These are phyloP conservation scores for Ceryle rudis DNA, from an alignment of 2,797 vertebrate species.

Conservation along the genomic window DNA sequence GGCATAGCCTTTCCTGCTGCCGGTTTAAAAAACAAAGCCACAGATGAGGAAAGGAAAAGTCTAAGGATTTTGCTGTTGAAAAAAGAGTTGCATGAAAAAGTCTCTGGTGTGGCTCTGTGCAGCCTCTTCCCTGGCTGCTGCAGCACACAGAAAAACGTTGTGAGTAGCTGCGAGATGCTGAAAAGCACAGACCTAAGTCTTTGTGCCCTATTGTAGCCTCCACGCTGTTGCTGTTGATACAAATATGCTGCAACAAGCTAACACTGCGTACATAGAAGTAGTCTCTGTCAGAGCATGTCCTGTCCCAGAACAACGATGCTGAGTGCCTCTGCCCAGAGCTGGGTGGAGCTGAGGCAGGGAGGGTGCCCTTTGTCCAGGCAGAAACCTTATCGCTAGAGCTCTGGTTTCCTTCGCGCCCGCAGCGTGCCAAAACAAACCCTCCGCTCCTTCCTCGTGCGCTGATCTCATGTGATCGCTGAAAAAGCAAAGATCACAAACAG, in stretches of 20 bases:
- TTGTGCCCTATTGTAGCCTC: background rate
- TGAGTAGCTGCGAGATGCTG: rapidly evolving
- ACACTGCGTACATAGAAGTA: rapidly evolving
- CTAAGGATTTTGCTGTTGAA: background rate
- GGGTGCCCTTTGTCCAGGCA: background rate
- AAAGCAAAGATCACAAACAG: background rate
- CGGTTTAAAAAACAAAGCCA: background rate
- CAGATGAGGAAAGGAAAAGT: background rate
- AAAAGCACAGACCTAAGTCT: background rate
- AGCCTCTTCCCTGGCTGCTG: background rate
- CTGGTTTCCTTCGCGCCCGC: background rate
- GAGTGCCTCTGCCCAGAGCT: background rate
- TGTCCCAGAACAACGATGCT: background rate
- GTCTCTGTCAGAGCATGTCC: background rate
- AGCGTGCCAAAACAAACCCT: background rate
- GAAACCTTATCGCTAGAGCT: background rate
- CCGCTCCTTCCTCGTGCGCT: rapidly evolving
- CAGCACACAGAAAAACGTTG: background rate
- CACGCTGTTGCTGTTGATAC: rapidly evolving
- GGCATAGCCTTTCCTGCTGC: background rate
- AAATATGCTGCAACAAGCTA: background rate
- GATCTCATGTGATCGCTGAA: rapidly evolving
- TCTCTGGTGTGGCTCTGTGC: background rate
- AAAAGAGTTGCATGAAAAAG: background rate
- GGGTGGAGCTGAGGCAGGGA: background rate